Percentiles rank a stretch among this genome's conserved stretches.
Evolutionary conservation across 2,888 invertebrate species (phyloP).

Genomic region (Andrena camellia): DNA sequence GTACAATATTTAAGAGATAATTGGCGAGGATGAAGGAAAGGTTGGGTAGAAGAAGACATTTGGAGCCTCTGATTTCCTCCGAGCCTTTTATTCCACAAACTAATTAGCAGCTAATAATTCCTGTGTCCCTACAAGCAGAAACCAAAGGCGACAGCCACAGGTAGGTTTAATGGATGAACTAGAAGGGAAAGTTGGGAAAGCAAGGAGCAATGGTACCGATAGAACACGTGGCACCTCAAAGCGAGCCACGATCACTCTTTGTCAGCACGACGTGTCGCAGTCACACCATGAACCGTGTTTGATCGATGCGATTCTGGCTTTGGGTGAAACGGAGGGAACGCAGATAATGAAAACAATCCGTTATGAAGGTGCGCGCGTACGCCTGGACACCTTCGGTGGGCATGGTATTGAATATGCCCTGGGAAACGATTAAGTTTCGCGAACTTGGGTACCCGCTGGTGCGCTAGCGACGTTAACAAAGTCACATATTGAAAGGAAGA

Average conservation of each 20-base stretch:
- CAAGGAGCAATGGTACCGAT: constrained; percentile 43
- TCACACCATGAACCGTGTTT: constrained; percentile 74
- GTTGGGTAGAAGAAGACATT: no score
- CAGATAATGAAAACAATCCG: constrained; percentile 75
- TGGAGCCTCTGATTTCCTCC: no score
- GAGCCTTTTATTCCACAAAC: no score
- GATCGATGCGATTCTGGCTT: constrained; percentile 75
- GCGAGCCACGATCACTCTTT: constrained; percentile 80
- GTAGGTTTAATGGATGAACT: constrained; percentile 2
- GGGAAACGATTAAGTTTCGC: not conserved
- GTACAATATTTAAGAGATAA: no score
- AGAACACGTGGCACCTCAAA: constrained; percentile 60
- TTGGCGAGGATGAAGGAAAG: no score
- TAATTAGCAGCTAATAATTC: no score
- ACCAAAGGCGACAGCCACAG: no score
- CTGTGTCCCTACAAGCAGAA: no score
- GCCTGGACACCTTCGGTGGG: constrained; percentile 17
- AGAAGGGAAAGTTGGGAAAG: constrained; percentile 47
- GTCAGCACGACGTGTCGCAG: constrained; percentile 82
- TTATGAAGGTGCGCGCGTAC: constrained; percentile 51
- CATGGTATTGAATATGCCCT: not conserved
- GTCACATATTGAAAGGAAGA: not conserved
- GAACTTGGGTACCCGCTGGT: not conserved
- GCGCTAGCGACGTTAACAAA: not conserved
- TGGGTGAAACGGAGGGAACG: constrained; percentile 30